Base-by-base conservation (phyloP, 2,113 vertebrate genomes). In the Microcebus jonahi region DNA sequence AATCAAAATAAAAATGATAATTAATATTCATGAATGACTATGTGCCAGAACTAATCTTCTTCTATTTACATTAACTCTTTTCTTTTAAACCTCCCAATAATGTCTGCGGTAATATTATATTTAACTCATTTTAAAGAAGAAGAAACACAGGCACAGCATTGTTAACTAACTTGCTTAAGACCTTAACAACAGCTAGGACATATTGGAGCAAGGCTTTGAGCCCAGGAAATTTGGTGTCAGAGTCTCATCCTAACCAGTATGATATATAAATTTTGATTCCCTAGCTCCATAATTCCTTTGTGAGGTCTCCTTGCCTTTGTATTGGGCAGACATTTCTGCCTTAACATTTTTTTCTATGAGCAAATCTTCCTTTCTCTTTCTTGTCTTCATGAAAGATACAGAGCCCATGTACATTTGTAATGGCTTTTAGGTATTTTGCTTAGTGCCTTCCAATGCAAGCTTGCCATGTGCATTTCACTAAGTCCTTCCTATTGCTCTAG, bases 361-460 rank as follows among this genome's bases (percentile, higher is more conserved):
- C 9, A 71, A 89, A 45, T 82, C 17, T 1, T n/a, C 7, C 3
- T 82, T 68, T 67, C 13, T 73, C 3, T 59, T 88, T 3, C 31
- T 59, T 18, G 55, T 50, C 86, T 79, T 80, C 18, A 81, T 75
- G 31, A 80, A 11, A 84, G 25, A 36, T 8, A 15, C 3, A 36
- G 17, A 53, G 1, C 2, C 29, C 25, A 29, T 1, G 2, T 48
- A 14, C 0, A 45, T 12, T n/a, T 42, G 3, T 50, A 82, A 23
- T 75, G 18, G 36, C 15, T 67, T 73, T 70, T n/a, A 45, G 0
- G 27, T n/a, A 45, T 50, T 61, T 25, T 36, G n/a, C 65, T 7
- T 65, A 6, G 18, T 68, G 18, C 13, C 3, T 75, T 36, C 15
- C 31, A 25, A 7, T 20, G 31, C 18, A 57, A 18, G 11, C 5